Evolutionary conservation across 1,140 invertebrate species (phyloP), one percentile per base, ranked within the genome.

Genomic region (Pseudachorutes palmiensis): DNA sequence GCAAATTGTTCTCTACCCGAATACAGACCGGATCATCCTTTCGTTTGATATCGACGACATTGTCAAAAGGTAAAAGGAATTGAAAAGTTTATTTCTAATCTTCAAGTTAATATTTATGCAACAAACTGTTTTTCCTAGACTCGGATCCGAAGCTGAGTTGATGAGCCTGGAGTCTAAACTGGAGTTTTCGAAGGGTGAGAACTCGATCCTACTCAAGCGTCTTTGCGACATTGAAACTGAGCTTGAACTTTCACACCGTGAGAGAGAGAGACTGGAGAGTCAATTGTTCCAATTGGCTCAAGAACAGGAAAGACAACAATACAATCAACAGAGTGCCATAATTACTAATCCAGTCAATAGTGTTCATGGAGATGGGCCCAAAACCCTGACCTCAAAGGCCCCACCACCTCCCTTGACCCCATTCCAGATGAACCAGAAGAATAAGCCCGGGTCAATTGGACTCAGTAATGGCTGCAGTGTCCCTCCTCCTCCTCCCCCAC

Each of bases 181-280:
- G 0, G 88, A 93, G 62, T 90, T 91, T 75, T 75, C 96, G 62
- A 91, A 94, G 76, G 88, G 87, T 72, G 91, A 94, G 76, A 94
- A 94, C 77, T 86, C 86, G 1, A 92, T 96, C 66, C 83, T 97
- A 75, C 86, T 88, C 26, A 87, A 86, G 12, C 87, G 88, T 75
- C 78, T 97, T 30, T 87, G 90, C 1, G 93, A 94, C 75, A 96
- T 94, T 80, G 93, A 97, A 78, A 90, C 94, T 78, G 93, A 96
- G 77, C 79, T 94, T 66, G 93, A 96, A 80, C 81, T 91, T 71
- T 84, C 88, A 76, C 86, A 85, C 55, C 91, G 95, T 76, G 92
- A 96, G 81, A 92, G 92, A 77, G 85, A 85, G 78, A 74, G 49
- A 28, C 29, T 57, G 29, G 24, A 45, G 24, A 55, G 51, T 24